These are phyloP conservation scores for Pissodes strobi DNA, from an alignment of 1,140 invertebrate species.

Conservation along the genomic window DNA sequence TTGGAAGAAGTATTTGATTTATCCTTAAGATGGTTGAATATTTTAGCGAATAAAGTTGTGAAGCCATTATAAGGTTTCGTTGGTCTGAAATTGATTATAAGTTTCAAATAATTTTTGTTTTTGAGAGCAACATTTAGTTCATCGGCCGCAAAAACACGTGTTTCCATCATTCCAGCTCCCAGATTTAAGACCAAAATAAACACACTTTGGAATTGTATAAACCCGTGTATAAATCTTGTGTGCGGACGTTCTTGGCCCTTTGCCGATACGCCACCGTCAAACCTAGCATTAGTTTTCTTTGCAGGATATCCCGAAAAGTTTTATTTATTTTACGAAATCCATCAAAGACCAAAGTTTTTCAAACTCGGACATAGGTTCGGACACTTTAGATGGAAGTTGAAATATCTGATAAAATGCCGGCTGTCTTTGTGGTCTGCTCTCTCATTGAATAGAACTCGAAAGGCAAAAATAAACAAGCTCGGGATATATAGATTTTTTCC, in stretches of 20 bases:
- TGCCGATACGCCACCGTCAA: constrained; percentile 11
- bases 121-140: too few species aligned
- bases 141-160: not conserved
- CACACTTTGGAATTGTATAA: constrained; percentile 13
- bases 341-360: constrained; percentile 11
- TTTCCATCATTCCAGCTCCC: not conserved
- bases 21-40: too few species aligned
- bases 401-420: constrained; percentile 12
- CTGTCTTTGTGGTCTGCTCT: not conserved
- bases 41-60: too few species aligned
- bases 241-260: constrained; percentile 8
- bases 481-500: too few species aligned
- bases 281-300: constrained; percentile 5
- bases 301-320: constrained; percentile 1
- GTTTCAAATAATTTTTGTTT: too few species aligned
- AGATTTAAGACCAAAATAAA: constrained; percentile 8
- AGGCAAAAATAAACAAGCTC: constrained; percentile 6
- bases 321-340: constrained; percentile 17
- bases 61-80: too few species aligned
- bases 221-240: constrained; percentile 12
- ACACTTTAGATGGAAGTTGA: constrained; percentile 15
- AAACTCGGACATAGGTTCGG: constrained; percentile 1
- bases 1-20: too few species aligned
- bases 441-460: constrained; percentile 11
- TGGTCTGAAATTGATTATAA: too few species aligned